phyloP scores from a whole-genome alignment of 2,113 vertebrate species.

The Saimiri boliviensis region DNA sequence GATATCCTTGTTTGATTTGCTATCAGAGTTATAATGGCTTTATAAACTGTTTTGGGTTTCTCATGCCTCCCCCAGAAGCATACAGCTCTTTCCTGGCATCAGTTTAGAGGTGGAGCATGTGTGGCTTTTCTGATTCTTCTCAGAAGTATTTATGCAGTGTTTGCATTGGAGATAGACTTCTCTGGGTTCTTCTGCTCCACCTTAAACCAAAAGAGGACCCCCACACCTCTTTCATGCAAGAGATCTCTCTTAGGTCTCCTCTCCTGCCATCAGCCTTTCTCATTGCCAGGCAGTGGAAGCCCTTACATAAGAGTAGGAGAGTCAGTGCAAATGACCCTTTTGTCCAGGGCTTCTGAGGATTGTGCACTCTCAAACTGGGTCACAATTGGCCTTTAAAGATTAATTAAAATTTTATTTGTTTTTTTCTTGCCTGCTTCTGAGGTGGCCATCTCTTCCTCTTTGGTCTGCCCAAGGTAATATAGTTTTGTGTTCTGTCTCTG shows the following conservation, averaged over 20 bases:
- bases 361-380: neutral
- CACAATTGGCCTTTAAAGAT: neutral
- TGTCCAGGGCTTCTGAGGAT: neutral
- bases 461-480: neutral
- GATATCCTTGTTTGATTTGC: neutral
- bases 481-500: neutral
- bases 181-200: neutral
- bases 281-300: neutral
- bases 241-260: neutral
- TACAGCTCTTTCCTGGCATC: neutral
- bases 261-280: neutral
- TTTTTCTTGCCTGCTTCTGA: neutral
- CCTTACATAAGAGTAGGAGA: neutral
- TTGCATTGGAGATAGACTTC: neutral
- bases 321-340: neutral
- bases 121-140: neutral
- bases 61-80: neutral
- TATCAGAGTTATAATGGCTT: neutral
- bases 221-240: neutral
- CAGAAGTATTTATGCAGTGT: neutral
- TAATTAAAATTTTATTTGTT: neutral
- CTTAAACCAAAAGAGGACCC: neutral
- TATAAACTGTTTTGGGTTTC: neutral
- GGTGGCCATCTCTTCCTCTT: neutral
- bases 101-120: neutral